A percentile compares a stretch with the other conserved stretches of the same genome.
These are phyloP conservation scores for Mormyrops attenuatus DNA, from an alignment of 2,797 vertebrate genomes.

Conservation along the genomic window DNA sequence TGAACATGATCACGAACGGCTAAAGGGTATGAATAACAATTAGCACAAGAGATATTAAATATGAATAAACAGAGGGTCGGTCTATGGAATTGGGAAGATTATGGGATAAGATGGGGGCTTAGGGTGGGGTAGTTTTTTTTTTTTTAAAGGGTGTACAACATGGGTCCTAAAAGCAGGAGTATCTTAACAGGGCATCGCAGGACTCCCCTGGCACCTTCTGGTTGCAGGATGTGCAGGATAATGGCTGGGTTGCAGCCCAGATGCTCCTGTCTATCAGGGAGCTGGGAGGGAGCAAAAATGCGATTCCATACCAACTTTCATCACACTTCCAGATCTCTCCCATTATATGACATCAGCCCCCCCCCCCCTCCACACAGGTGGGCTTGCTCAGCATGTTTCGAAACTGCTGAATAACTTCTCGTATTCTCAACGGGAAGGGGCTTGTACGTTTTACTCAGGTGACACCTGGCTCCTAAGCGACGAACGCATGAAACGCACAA, in stretches of 20 bases:
- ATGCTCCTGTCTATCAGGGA: not conserved
- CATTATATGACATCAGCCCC: not conserved
- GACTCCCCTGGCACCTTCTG: not conserved
- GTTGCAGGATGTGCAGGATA: not conserved
- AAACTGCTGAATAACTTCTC: not conserved
- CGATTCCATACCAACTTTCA: not conserved
- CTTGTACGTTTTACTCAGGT: not conserved
- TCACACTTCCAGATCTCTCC: not conserved
- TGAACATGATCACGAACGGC: not conserved
- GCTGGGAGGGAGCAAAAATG: not conserved
- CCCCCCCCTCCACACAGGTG: not conserved
- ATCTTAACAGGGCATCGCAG: not conserved
- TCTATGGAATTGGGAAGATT: not conserved
- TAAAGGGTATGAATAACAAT: conserved; percentile 5
- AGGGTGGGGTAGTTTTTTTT: not conserved
- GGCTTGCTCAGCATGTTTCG: not conserved
- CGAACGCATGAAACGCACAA: not conserved
- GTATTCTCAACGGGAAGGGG: not conserved
- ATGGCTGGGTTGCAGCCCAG: not conserved
- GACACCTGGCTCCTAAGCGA: not conserved
- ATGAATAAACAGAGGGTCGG: not conserved
- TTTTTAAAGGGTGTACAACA: not conserved
- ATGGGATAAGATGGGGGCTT: not conserved
- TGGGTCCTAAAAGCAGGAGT: not conserved
- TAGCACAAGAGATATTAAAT: not conserved